Conservation (phyloP, 2,797 vertebrate species). For the Selene dorsalis region DNA sequence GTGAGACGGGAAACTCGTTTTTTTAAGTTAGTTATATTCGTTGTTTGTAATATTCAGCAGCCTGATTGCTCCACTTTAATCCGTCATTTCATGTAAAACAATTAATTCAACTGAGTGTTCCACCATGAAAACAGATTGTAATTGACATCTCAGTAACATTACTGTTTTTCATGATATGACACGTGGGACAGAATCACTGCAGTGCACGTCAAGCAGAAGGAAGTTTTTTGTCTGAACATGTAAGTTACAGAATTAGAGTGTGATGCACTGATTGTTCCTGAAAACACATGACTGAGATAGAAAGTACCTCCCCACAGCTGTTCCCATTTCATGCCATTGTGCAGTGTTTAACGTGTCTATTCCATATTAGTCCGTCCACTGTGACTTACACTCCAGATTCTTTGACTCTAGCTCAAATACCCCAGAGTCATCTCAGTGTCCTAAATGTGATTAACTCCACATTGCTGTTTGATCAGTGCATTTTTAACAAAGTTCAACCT, state of each 20-base stretch:
- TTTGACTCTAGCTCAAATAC: slow-evolving; percentile 54
- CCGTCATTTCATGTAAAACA: not conserved
- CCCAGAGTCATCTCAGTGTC: slow-evolving; percentile 51
- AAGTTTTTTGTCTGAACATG: not conserved
- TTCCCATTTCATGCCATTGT: not conserved
- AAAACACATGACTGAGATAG: not conserved
- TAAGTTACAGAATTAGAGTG: not conserved
- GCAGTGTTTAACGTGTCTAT: not conserved
- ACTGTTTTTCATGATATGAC: not conserved
- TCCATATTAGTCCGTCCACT: not conserved
- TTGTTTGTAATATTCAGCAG: not conserved
- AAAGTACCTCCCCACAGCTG: not conserved
- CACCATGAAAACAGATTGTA: not conserved
- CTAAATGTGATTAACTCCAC: slow-evolving; percentile 61
- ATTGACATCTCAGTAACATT: not conserved
- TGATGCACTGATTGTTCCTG: not conserved
- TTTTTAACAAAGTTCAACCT: slow-evolving; percentile 33
- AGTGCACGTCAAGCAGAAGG: not conserved
- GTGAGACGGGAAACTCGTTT: not conserved
- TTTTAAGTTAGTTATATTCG: not conserved
- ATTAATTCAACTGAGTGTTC: not conserved
- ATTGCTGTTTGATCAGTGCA: slow-evolving; percentile 58
- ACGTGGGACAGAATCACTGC: not conserved
- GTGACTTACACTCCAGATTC: not conserved
- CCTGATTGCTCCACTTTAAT: not conserved